These are phyloP conservation scores for Drosophila equinoxialis DNA, from an alignment of 1,140 invertebrate species.

Conservation along the genomic window DNA sequence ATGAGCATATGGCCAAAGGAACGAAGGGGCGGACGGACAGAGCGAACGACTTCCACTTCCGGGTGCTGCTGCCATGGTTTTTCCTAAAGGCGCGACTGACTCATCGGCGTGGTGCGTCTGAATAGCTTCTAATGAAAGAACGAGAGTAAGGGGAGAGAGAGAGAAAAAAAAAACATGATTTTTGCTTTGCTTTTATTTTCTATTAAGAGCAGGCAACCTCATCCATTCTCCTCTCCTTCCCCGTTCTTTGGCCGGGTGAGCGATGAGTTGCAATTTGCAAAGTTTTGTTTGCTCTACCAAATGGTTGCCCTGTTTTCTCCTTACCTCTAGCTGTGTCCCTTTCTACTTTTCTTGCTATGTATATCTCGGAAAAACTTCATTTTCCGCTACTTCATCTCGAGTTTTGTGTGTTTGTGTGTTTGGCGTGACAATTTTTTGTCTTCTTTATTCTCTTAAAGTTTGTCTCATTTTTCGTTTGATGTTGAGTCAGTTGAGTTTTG, in stretches of 20 bases:
- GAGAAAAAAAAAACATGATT: constrained; percentile 64
- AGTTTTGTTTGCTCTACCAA: constrained; percentile 66
- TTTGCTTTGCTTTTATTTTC: constrained; percentile 74
- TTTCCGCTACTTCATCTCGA: constrained; percentile 72
- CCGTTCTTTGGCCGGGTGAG: constrained; percentile 30
- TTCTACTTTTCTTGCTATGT: constrained; percentile 7
- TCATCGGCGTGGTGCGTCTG: constrained; percentile 37
- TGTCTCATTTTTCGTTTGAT: constrained; percentile 25
- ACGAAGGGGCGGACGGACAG: not conserved
- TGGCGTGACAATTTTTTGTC: constrained; percentile 59
- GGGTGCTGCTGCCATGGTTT: constrained; percentile 67
- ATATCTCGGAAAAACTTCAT: constrained; percentile 71
- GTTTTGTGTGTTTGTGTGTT: constrained; percentile 42
- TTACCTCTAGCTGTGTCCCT: not conserved
- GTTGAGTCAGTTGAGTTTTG: not conserved
- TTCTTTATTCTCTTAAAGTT: constrained; percentile 13
- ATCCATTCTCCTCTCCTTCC: not conserved
- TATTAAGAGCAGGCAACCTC: constrained; percentile 48
- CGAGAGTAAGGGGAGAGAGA: constrained; percentile 3
- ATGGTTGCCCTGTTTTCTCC: constrained; percentile 17
- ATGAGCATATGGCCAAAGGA: not conserved
- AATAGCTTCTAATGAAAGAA: constrained; percentile 73
- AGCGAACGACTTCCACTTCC: constrained; percentile 67
- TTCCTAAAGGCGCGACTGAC: constrained; percentile 4
- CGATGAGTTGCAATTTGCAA: constrained; percentile 77